These are phyloP conservation scores for Rissa tridactyla DNA, from an alignment of 2,113 vertebrate species.

Conservation along the genomic window DNA sequence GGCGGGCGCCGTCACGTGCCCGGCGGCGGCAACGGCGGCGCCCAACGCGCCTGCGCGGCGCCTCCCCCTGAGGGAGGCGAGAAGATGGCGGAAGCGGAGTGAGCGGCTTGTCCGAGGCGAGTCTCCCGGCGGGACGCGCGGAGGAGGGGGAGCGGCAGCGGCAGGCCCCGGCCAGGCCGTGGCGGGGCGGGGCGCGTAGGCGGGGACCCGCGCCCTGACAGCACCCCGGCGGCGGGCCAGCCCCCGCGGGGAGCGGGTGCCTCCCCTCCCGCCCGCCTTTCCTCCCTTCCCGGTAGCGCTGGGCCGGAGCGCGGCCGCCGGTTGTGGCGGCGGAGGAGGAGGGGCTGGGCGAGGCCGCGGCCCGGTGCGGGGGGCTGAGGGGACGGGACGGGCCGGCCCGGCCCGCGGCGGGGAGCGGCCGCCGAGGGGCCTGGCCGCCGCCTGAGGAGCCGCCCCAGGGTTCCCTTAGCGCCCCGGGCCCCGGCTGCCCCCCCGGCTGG, in stretches of 20 bases:
- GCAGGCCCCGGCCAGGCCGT: not conserved
- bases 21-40: not conserved
- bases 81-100: slow-evolving; percentile 82
- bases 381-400: not conserved
- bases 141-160: slow-evolving; percentile 21
- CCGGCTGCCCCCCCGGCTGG: too few relatives aligned
- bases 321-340: too few relatives aligned
- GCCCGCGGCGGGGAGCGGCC: not conserved
- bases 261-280: not conserved
- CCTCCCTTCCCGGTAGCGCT: not conserved
- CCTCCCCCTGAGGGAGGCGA: slow-evolving; percentile 73
- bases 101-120: slow-evolving; percentile 65
- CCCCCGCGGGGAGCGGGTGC: not conserved
- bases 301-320: not conserved
- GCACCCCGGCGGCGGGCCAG: not conserved
- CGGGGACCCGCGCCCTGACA: not conserved
- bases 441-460: not conserved
- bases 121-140: slow-evolving; percentile 57
- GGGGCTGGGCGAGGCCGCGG: not conserved
- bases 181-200: not conserved
- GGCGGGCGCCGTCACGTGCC: not conserved
- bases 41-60: slow-evolving; percentile 71
- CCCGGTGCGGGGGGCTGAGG: not conserved
- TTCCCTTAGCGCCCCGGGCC: not conserved
- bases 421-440: not conserved